Evolutionary conservation across 2,888 invertebrate genomes (phyloP).

Genomic region (Cremastobaeus sp.): DNA sequence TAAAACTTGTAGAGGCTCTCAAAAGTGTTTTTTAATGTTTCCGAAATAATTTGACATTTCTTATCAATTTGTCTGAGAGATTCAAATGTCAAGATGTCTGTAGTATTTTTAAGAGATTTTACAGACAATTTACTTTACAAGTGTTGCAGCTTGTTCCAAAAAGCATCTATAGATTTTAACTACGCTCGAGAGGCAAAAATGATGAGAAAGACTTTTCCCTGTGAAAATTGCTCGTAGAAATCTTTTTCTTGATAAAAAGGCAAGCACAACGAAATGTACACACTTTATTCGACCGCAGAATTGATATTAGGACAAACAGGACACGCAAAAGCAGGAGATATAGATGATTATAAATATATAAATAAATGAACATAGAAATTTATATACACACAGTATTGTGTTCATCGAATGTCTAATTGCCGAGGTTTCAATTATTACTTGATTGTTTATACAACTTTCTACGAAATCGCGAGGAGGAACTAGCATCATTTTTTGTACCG

Average conservation of each 20-base stretch:
- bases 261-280: constrained; percentile 55
- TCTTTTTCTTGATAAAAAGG: constrained; percentile 42
- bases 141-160: constrained; percentile 31
- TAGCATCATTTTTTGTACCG: constrained; percentile 50
- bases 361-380: constrained; percentile 6
- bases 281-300: constrained; percentile 21
- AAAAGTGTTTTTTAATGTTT: too few relatives aligned
- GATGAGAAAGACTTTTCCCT: constrained; percentile 37
- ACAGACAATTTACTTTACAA: too few relatives aligned
- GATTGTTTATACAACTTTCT: constrained; percentile 52
- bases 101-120: too few relatives aligned
- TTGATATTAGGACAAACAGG: too few relatives aligned
- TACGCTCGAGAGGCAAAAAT: too few relatives aligned
- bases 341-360: background rate
- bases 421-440: constrained; percentile 43
- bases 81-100: too few relatives aligned
- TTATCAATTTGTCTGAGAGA: too few relatives aligned
- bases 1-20: too few relatives aligned
- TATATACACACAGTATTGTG: constrained; percentile 37
- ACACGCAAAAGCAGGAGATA: too few relatives aligned
- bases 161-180: constrained; percentile 31
- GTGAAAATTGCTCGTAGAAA: constrained; percentile 55
- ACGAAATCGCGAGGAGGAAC: constrained; percentile 25
- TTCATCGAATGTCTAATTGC: constrained; percentile 52
- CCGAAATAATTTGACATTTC: too few relatives aligned